Percentiles rank a stretch among this genome's conserved stretches.
Conservation (phyloP, 2,797 vertebrate species). For the Thalassophryne amazonica region DNA sequence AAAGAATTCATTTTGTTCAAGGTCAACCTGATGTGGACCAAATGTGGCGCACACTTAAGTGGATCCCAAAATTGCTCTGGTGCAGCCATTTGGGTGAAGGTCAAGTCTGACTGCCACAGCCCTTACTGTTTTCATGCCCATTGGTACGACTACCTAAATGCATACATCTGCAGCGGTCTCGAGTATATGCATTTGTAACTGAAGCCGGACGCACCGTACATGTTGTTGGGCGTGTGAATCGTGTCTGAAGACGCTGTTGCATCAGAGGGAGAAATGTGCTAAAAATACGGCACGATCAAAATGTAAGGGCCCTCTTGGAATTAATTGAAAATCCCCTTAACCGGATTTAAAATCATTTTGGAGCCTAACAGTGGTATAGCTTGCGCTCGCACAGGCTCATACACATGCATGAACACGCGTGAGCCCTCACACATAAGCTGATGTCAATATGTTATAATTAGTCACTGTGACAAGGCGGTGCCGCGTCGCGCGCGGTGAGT, state of each 20-base stretch:
- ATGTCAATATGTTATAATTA: slow-evolving; percentile 68
- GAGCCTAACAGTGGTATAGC: slow-evolving; percentile 20
- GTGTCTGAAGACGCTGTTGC: slow-evolving; percentile 26
- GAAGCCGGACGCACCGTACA: too few species aligned
- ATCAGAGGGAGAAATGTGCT: slow-evolving; percentile 25
- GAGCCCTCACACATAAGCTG: slow-evolving; percentile 54
- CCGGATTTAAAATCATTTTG: slow-evolving; percentile 52
- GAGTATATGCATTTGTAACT: too few species aligned
- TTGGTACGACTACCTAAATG: too few species aligned
- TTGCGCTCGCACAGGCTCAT: slow-evolving; percentile 22
- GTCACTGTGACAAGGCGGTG: slow-evolving; percentile 55
- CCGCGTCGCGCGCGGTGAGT: slow-evolving; percentile 54
- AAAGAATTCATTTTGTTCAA: too few species aligned
- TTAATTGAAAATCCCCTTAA: slow-evolving; percentile 60
- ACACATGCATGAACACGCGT: slow-evolving; percentile 33
- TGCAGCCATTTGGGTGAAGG: too few species aligned
- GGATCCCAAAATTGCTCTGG: too few species aligned
- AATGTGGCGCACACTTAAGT: too few species aligned
- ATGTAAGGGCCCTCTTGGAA: slow-evolving; percentile 54
- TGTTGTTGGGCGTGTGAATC: slow-evolving; percentile 8
- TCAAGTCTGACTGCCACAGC: too few species aligned
- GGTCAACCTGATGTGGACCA: too few species aligned
- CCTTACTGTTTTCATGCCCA: too few species aligned
- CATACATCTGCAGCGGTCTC: too few species aligned
- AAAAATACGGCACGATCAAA: slow-evolving; percentile 47